Evolutionary conservation across 2,797 vertebrate species (phyloP).

Genomic region (Pseudotriccus pelzelni): DNA sequence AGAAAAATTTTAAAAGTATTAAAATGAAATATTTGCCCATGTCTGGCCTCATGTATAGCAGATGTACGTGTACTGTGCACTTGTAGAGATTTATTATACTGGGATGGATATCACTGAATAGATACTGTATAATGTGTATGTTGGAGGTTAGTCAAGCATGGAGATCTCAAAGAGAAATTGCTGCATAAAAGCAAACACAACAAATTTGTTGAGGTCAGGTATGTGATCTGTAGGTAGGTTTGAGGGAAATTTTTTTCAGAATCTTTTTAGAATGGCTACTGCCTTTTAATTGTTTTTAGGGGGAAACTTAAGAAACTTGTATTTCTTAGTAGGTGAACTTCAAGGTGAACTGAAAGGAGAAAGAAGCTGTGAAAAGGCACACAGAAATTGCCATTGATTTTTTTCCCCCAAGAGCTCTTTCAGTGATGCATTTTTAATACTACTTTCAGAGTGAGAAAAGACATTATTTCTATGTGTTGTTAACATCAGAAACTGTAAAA

Average conservation of each 20-base stretch:
- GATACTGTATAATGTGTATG: background rate
- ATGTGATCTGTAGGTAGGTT: background rate
- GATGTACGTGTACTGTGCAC: fast-evolving
- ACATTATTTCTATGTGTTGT: background rate
- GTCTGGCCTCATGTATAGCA: background rate
- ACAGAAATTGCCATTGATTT: background rate
- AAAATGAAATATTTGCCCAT: background rate
- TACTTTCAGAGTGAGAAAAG: background rate
- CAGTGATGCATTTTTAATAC: background rate
- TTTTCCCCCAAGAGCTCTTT: background rate
- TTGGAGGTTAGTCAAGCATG: fast-evolving
- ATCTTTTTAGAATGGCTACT: background rate
- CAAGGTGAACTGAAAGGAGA: background rate
- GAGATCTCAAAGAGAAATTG: background rate
- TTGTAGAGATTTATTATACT: background rate
- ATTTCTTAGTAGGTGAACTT: background rate
- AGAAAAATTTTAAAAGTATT: background rate
- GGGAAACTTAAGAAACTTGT: background rate
- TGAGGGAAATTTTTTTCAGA: background rate
- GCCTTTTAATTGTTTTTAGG: background rate
- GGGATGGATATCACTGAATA: background rate
- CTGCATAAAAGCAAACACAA: background rate
- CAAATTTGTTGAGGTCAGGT: background rate
- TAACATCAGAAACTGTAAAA: background rate
- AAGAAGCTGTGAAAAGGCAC: background rate